Percentiles rank a stretch among this genome's conserved stretches.
These are phyloP conservation scores for Seira sanloemensis DNA, from an alignment of 2,888 invertebrate species.

Conservation along the genomic window DNA sequence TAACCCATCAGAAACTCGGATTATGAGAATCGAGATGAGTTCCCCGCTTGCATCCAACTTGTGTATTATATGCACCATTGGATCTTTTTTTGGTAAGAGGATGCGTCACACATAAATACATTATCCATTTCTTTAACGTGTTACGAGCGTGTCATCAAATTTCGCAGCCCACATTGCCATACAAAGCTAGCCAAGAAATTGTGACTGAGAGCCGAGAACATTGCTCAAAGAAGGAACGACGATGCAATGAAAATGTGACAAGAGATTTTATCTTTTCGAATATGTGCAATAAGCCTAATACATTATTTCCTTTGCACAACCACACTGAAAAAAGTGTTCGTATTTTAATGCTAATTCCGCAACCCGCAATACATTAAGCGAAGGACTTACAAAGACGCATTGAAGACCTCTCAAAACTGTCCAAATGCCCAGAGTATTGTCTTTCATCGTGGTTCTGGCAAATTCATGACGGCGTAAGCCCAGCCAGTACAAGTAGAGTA, in stretches of 20 bases:
- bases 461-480: neutral
- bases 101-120: slow-evolving; percentile 11
- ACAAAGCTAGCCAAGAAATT: neutral
- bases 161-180: slow-evolving; percentile 21
- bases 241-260: slow-evolving; percentile 33
- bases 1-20: slow-evolving; percentile 47
- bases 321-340: neutral
- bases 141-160: slow-evolving; percentile 25
- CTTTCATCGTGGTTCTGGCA: neutral
- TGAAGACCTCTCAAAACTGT: no score
- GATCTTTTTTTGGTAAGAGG: neutral
- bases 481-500: neutral
- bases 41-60: neutral
- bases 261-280: slow-evolving; percentile 42
- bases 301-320: neutral
- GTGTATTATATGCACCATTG: neutral
- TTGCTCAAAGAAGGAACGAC: neutral
- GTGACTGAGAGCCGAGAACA: neutral
- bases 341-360: neutral
- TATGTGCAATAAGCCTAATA: neutral
- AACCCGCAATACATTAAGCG: no score
- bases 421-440: neutral
- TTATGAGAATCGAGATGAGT: slow-evolving; percentile 47
- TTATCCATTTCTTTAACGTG: neutral
- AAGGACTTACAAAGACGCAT: no score